phyloP scores from a whole-genome alignment of 1,140 invertebrate genomes.

The Zaprionus camerounensis region DNA sequence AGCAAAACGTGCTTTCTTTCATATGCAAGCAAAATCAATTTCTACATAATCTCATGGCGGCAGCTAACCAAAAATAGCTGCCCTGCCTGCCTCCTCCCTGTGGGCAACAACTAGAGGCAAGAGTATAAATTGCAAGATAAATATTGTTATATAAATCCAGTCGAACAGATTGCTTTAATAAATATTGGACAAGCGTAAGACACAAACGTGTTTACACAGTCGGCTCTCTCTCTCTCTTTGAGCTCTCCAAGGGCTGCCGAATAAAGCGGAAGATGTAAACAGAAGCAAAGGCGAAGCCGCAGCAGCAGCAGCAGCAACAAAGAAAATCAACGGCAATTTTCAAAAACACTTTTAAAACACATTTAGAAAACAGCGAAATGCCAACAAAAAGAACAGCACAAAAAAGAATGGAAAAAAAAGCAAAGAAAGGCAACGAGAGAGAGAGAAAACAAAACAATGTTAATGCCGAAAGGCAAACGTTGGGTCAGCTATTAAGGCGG shows the following conservation, averaged over 20 bases:
- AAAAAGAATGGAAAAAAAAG: not conserved
- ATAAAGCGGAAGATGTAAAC: conserved; percentile 9
- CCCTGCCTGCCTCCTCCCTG: not conserved
- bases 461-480: conserved; percentile 65
- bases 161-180: conserved; percentile 77
- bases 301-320: conserved; percentile 31
- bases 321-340: conserved; percentile 69
- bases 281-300: conserved; percentile 16
- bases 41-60: conserved; percentile 4
- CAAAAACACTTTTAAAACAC: conserved; percentile 75
- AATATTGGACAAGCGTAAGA: conserved; percentile 58
- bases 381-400: conserved; percentile 30
- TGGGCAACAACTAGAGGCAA: conserved; percentile 9
- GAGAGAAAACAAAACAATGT: conserved; percentile 48
- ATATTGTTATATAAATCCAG: conserved; percentile 74
- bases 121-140: conserved; percentile 69
- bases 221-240: not conserved
- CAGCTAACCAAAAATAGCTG: conserved; percentile 30
- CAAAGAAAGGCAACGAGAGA: not conserved
- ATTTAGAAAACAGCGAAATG: conserved; percentile 69
- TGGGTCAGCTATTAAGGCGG: conserved; percentile 61
- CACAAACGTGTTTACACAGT: conserved; percentile 65
- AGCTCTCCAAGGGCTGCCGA: not conserved
- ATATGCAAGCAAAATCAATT: conserved; percentile 31
- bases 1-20: conserved; percentile 9